Conservation (phyloP, 2,888 invertebrate species). For the Nephrocerus scutellatus region DNA sequence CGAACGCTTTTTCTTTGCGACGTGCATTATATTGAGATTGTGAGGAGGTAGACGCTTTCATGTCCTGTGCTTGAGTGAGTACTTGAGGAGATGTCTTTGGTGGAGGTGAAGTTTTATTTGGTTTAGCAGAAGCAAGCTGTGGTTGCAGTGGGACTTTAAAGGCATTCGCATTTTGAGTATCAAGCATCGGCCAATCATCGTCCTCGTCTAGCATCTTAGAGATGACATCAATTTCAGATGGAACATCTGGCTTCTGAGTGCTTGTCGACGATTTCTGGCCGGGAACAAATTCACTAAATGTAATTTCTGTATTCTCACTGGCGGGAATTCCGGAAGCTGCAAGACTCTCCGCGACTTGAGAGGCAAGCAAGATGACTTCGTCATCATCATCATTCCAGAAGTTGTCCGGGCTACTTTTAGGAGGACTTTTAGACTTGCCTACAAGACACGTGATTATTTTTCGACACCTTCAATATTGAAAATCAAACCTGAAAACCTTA, state of each 20-base stretch:
- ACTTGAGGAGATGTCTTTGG: neutral
- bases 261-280: slow-evolving; percentile 31
- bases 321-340: slow-evolving; percentile 22
- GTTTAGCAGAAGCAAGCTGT: slow-evolving; percentile 2
- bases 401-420: slow-evolving; percentile 22
- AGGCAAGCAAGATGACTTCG: slow-evolving; percentile 40
- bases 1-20: slow-evolving; percentile 17
- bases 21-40: slow-evolving; percentile 4
- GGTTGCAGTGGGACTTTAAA: slow-evolving; percentile 19
- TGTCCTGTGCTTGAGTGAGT: slow-evolving; percentile 6
- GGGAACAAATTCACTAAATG: slow-evolving; percentile 35
- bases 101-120: no score
- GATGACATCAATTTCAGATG: slow-evolving; percentile 24
- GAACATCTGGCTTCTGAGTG: slow-evolving; percentile 29
- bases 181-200: slow-evolving; percentile 25
- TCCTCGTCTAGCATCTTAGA: slow-evolving; percentile 33
- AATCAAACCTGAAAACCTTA: no score
- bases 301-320: slow-evolving; percentile 28
- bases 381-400: slow-evolving; percentile 45
- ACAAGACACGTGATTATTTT: neutral
- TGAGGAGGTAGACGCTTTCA: neutral
- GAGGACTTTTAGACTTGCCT: slow-evolving; percentile 11
- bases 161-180: slow-evolving; percentile 12
- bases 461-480: no score
- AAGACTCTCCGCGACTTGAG: slow-evolving; percentile 38